A percentile compares a stretch with the other conserved stretches of the same genome.
These are phyloP conservation scores for Cettia cetti DNA, from an alignment of 2,113 vertebrate species.

Conservation along the genomic window DNA sequence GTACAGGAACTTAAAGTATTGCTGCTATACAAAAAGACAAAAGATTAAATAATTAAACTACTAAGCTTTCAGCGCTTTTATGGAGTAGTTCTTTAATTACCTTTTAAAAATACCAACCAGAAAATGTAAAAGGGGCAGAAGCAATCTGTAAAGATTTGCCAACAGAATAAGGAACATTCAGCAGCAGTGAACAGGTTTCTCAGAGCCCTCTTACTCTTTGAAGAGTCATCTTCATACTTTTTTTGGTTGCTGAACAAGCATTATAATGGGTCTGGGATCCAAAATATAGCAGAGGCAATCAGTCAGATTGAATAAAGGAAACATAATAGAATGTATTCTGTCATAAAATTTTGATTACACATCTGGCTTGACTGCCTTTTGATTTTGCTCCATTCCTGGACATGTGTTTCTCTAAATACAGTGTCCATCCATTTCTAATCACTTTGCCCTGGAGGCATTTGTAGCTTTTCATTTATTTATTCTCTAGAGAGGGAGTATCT, in stretches of 20 bases:
- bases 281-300: background rate
- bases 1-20: background rate
- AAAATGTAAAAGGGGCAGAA: background rate
- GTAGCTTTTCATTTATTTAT: constrained; percentile 45
- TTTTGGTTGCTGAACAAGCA: constrained; percentile 10
- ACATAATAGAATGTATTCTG: background rate
- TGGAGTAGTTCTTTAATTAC: background rate
- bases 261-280: background rate
- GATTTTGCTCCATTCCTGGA: constrained; percentile 11
- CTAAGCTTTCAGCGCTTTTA: background rate
- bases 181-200: background rate
- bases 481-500: constrained; percentile 30
- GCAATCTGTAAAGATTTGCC: background rate
- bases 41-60: background rate
- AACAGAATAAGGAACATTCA: background rate
- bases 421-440: constrained; percentile 42
- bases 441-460: constrained; percentile 10
- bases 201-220: background rate
- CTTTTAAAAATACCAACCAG: background rate
- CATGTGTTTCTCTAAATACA: constrained; percentile 35
- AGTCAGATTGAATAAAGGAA: constrained; percentile 10
- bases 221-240: background rate
- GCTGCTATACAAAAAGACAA: background rate
- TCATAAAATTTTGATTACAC: constrained; percentile 34
- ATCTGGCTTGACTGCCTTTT: constrained; percentile 42